These are phyloP conservation scores for Serrognathus titanus DNA, from an alignment of 2,888 invertebrate genomes.

Conservation along the genomic window DNA sequence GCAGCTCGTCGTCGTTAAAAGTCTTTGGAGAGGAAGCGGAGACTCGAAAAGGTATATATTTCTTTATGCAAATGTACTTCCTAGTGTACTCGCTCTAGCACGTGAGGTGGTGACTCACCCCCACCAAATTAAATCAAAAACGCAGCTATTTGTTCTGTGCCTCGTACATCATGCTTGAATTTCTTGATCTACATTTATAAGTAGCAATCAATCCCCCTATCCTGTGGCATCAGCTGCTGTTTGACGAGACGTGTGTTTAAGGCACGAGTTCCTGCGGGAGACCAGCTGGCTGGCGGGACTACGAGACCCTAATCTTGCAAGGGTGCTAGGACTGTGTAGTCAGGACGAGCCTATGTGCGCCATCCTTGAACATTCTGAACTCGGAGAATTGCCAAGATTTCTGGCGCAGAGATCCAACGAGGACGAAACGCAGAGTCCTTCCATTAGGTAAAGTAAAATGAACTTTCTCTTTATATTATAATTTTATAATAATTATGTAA, in stretches of 20 bases:
- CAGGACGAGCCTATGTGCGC: slow-evolving; percentile 81
- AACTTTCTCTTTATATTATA: not conserved
- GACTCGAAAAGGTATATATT: slow-evolving; percentile 52
- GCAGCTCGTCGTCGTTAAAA: slow-evolving; percentile 71
- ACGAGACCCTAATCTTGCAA: slow-evolving; percentile 78
- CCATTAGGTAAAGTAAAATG: slow-evolving; percentile 47
- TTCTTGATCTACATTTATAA: slow-evolving; percentile 23
- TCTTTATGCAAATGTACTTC: not conserved
- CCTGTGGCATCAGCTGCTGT: slow-evolving; percentile 20
- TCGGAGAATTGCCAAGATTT: slow-evolving; percentile 78
- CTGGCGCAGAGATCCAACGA: slow-evolving; percentile 43
- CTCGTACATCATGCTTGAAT: not conserved
- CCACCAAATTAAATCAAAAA: slow-evolving; percentile 18
- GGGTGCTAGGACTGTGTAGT: slow-evolving; percentile 77
- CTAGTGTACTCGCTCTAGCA: too few relatives aligned
- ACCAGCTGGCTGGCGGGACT: slow-evolving; percentile 80
- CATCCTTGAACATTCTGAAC: slow-evolving; percentile 85
- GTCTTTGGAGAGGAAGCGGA: slow-evolving; percentile 65
- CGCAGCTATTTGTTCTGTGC: not conserved
- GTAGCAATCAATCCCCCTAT: slow-evolving; percentile 8
- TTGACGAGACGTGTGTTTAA: slow-evolving; percentile 43
- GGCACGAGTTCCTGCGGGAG: slow-evolving; percentile 84
- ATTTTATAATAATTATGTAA: too few relatives aligned
- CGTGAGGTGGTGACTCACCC: slow-evolving; percentile 10
- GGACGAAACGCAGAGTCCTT: slow-evolving; percentile 50